These are phyloP conservation scores for Artemisiospiza belli DNA, from an alignment of 2,113 vertebrate genomes.

Conservation along the genomic window DNA sequence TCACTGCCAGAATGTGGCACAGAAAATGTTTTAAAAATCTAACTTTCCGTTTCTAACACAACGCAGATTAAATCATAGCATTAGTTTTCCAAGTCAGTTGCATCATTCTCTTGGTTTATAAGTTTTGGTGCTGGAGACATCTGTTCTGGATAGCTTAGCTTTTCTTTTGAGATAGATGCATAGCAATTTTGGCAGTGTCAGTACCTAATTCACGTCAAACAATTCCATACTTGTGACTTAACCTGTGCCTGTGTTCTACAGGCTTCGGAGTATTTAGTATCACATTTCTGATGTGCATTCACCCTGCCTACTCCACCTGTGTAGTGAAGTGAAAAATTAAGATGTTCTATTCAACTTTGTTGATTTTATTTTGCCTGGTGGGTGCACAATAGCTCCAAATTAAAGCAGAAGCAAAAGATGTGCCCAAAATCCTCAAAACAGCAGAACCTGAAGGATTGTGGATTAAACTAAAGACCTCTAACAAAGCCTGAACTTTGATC, in stretches of 20 bases:
- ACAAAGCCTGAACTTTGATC: constrained; percentile 26
- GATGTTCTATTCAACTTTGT: background rate
- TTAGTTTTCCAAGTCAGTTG: constrained; percentile 2
- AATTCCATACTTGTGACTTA: background rate
- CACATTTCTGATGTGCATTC: background rate
- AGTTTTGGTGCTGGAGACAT: background rate
- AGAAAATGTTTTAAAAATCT: background rate
- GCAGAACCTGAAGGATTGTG: constrained; percentile 43
- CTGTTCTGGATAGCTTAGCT: background rate
- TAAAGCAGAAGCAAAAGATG: background rate
- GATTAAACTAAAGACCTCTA: constrained; percentile 32
- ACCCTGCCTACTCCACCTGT: background rate
- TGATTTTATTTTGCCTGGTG: background rate
- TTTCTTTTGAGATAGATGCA: background rate
- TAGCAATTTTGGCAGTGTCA: background rate
- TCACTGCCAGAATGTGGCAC: background rate
- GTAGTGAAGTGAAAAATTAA: background rate
- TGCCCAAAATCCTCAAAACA: background rate
- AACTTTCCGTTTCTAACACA: background rate
- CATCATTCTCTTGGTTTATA: background rate
- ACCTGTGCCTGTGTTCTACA: background rate
- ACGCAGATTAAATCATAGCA: background rate
- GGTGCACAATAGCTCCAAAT: background rate
- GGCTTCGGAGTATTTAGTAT: background rate
- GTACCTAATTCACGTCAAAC: background rate